Conservation (phyloP, 2,113 vertebrate species). For the Gopherus evgoodei region DNA sequence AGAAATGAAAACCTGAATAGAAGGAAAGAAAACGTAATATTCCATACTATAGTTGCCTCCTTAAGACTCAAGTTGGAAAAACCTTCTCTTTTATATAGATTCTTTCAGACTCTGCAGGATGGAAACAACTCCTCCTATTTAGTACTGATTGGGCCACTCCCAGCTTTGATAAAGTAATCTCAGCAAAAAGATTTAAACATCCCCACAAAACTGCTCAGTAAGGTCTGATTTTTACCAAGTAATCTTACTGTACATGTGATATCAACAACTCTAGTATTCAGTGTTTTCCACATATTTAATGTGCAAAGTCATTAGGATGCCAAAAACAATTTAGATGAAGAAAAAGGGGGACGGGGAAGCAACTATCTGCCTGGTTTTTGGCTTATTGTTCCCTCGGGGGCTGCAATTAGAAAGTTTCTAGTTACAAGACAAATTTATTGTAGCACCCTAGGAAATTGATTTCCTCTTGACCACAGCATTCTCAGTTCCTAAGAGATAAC, state of each 20-base stretch:
- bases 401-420: conserved; percentile 57
- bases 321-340: background rate
- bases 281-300: background rate
- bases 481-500: conserved; percentile 58
- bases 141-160: background rate
- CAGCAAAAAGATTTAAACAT: background rate
- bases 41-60: background rate
- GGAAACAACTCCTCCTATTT: background rate
- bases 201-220: background rate
- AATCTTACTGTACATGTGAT: background rate
- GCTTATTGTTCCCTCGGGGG: background rate
- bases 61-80: accelerated
- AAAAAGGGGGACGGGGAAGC: background rate
- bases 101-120: background rate
- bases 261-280: accelerated
- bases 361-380: conserved; percentile 26
- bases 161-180: background rate
- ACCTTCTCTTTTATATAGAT: background rate
- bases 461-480: conserved; percentile 13
- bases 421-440: conserved; percentile 38
- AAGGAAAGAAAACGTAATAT: background rate
- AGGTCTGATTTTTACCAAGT: background rate
- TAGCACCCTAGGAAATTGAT: conserved; percentile 41
- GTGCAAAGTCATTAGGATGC: background rate
- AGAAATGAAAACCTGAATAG: background rate